phyloP scores from a whole-genome alignment of 2,888 invertebrate species.

The Gnatocerus cornutus region DNA sequence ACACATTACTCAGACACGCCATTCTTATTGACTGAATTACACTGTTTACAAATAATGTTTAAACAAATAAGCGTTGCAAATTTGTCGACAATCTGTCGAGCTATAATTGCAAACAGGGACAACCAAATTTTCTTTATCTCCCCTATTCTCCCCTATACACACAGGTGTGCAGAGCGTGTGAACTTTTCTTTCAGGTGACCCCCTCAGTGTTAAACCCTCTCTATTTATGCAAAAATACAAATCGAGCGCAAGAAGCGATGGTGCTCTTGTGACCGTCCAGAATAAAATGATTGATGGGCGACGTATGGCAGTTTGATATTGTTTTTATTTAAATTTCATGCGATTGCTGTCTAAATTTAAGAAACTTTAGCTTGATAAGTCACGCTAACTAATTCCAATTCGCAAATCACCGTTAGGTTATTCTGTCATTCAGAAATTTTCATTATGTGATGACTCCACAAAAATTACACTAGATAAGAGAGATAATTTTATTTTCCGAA shows the following conservation, averaged over 20 bases:
- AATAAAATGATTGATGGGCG: conserved; percentile 10
- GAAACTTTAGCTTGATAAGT: too few species aligned
- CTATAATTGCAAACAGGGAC: neutral
- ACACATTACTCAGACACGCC: conserved; percentile 41
- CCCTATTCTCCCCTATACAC: conserved; percentile 18
- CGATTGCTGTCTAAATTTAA: too few species aligned
- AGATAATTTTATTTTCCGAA: too few species aligned
- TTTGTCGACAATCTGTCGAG: neutral
- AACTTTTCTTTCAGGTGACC: conserved; percentile 37
- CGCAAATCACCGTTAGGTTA: too few species aligned
- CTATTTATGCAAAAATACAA: conserved; percentile 27
- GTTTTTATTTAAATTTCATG: too few species aligned
- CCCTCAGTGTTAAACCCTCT: conserved; percentile 17
- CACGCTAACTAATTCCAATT: too few species aligned
- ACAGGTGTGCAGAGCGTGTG: conserved; percentile 44
- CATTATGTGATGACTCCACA: too few species aligned
- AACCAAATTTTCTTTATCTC: conserved; percentile 1
- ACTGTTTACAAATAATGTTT: conserved; percentile 43
- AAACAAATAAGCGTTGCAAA: neutral
- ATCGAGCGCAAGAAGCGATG: neutral
- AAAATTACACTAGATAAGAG: too few species aligned
- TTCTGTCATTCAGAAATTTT: too few species aligned
- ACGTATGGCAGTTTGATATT: neutral
- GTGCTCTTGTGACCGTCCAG: neutral
- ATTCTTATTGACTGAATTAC: conserved; percentile 44